A percentile compares a stretch with the other conserved stretches of the same genome.
Conservation (phyloP, 2,797 vertebrate genomes). For the Thalassophryne amazonica region DNA sequence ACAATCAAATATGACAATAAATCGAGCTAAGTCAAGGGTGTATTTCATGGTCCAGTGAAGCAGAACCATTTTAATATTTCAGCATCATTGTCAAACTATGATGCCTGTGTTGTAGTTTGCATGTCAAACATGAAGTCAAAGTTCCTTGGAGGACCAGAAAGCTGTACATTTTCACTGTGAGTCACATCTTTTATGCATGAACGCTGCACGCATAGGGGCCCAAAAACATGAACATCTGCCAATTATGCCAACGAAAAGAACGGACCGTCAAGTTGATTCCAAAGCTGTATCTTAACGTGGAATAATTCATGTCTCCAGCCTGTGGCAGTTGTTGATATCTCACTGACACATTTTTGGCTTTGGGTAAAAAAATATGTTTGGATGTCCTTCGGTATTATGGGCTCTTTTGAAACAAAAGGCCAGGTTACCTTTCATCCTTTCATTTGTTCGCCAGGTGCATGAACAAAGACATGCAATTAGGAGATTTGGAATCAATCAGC, state of each 20-base stretch:
- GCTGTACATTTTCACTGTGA: slow-evolving; percentile 50
- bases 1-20: not conserved
- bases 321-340: slow-evolving; percentile 31
- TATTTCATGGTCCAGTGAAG: slow-evolving; percentile 27
- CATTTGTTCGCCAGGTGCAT: slow-evolving; percentile 35
- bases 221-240: slow-evolving; percentile 67
- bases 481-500: slow-evolving; percentile 46
- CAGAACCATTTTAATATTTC: slow-evolving; percentile 49
- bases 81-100: slow-evolving; percentile 52
- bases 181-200: slow-evolving; percentile 72
- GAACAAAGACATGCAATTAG: slow-evolving; percentile 38
- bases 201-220: slow-evolving; percentile 52
- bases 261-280: slow-evolving; percentile 37
- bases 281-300: slow-evolving; percentile 54
- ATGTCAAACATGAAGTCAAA: slow-evolving; percentile 58
- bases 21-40: slow-evolving; percentile 5
- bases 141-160: slow-evolving; percentile 29
- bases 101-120: slow-evolving; percentile 46
- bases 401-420: slow-evolving; percentile 27
- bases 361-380: slow-evolving; percentile 18
- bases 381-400: slow-evolving; percentile 20
- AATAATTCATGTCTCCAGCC: slow-evolving; percentile 65
- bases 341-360: slow-evolving; percentile 29
- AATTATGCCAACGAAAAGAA: slow-evolving; percentile 60
- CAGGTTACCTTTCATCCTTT: slow-evolving; percentile 30